Percentiles rank a stretch among this genome's conserved stretches.
Evolutionary conservation across 2,797 vertebrate genomes (phyloP).

Genomic region (Phalloptychus januarius): DNA sequence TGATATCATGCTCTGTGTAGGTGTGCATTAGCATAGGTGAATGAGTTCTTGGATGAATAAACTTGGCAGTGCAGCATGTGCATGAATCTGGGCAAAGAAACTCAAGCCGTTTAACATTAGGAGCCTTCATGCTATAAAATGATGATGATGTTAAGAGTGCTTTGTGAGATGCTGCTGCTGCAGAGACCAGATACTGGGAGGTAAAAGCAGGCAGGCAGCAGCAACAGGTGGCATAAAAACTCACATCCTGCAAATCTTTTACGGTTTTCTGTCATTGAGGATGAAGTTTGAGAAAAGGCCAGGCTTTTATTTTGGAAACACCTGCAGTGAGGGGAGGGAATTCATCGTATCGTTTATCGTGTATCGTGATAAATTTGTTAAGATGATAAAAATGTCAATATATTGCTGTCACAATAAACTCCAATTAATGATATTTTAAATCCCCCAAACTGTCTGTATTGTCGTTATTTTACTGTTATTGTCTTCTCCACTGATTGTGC

Average conservation of each 20-base stretch:
- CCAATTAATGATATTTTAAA: no score
- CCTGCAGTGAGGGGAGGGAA: not conserved
- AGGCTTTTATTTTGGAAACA: not conserved
- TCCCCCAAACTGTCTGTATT: no score
- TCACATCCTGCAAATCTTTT: not conserved
- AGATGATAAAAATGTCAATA: no score
- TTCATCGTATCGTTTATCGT: no score
- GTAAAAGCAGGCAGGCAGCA: not conserved
- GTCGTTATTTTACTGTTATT: no score
- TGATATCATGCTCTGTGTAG: constrained; percentile 48
- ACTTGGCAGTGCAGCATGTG: constrained; percentile 32
- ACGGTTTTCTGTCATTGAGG: not conserved
- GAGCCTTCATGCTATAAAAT: constrained; percentile 15
- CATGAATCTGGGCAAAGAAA: constrained; percentile 18
- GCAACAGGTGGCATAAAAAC: not conserved
- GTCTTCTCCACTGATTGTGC: no score
- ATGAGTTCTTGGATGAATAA: constrained; percentile 40
- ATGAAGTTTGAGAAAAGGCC: not conserved
- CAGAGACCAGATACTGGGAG: not conserved
- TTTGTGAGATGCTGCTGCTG: constrained; percentile 9
- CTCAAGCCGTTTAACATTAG: not conserved
- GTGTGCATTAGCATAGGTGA: constrained; percentile 64
- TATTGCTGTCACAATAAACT: no score
- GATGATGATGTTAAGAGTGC: constrained; percentile 2
- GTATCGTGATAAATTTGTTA: no score